A percentile compares a stretch with the other conserved stretches of the same genome.
Evolutionary conservation across 64 coral and sea anemone genomes (phyloP).

Genomic region (Stichodactyla mertensii): DNA sequence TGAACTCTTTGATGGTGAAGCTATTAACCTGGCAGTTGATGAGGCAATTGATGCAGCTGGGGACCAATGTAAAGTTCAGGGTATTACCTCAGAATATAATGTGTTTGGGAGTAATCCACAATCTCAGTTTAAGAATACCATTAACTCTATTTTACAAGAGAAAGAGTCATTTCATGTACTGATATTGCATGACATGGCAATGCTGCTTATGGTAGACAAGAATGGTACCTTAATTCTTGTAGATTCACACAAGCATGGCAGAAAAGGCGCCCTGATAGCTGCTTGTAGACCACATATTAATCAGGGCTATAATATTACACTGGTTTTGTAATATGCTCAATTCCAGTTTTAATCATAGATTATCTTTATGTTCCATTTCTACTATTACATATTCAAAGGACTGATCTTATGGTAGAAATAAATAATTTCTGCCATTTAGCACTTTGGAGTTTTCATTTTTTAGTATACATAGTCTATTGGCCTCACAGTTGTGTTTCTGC

Average conservation of each 20-base stretch:
- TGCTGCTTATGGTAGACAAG: background rate
- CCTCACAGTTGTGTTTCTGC: too few relatives aligned
- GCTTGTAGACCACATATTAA: too few relatives aligned
- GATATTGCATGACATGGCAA: background rate
- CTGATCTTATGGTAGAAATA: too few relatives aligned
- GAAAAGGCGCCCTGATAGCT: too few relatives aligned
- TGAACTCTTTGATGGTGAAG: constrained; percentile 44
- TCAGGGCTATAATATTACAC: too few relatives aligned
- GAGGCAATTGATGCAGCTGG: constrained; percentile 40
- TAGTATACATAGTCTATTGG: too few relatives aligned
- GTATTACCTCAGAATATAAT: constrained; percentile 6
- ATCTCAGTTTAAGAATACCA: constrained; percentile 6
- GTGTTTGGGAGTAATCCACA: constrained; percentile 12
- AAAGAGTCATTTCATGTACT: constrained; percentile 13
- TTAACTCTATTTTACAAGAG: background rate
- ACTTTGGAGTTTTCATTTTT: too few relatives aligned
- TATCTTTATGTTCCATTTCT: too few relatives aligned
- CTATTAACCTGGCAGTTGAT: constrained; percentile 22
- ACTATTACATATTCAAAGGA: too few relatives aligned
- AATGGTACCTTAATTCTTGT: constrained; percentile 14
- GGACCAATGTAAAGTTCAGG: constrained; percentile 23
- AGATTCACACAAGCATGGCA: constrained; percentile 17
- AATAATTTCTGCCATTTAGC: too few relatives aligned
- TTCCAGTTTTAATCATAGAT: too few relatives aligned
- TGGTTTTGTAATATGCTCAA: too few relatives aligned